phyloP scores from a whole-genome alignment of 2,113 vertebrate genomes.

The Indicator indicator region DNA sequence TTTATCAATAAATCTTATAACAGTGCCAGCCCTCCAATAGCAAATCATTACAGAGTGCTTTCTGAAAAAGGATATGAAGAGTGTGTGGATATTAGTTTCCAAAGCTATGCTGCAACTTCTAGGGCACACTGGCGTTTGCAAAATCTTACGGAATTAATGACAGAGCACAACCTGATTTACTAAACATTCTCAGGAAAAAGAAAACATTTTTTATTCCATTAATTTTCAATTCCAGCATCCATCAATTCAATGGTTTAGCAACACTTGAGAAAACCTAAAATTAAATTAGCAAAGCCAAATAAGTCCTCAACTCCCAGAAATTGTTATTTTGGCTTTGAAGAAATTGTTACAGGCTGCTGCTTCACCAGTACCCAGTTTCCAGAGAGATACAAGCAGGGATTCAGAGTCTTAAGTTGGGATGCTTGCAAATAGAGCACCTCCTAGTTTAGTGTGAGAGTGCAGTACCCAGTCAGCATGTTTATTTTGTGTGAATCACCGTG shows the following conservation, averaged over 20 bases:
- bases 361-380: background rate
- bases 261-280: background rate
- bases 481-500: background rate
- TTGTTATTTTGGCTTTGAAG: background rate
- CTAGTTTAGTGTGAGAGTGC: background rate
- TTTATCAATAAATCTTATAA: background rate
- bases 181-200: background rate
- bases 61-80: background rate
- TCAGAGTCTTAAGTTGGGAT: background rate
- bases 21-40: background rate
- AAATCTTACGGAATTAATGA: background rate
- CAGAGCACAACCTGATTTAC: background rate
- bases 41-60: background rate
- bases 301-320: background rate
- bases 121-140: background rate
- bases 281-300: background rate
- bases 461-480: background rate
- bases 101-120: background rate
- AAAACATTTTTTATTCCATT: background rate
- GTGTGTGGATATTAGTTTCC: background rate
- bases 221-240: background rate
- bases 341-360: background rate
- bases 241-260: background rate
- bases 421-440: background rate
- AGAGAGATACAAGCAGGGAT: background rate